phyloP scores from a whole-genome alignment of 2,888 invertebrate genomes.

The Pteria penguin region DNA sequence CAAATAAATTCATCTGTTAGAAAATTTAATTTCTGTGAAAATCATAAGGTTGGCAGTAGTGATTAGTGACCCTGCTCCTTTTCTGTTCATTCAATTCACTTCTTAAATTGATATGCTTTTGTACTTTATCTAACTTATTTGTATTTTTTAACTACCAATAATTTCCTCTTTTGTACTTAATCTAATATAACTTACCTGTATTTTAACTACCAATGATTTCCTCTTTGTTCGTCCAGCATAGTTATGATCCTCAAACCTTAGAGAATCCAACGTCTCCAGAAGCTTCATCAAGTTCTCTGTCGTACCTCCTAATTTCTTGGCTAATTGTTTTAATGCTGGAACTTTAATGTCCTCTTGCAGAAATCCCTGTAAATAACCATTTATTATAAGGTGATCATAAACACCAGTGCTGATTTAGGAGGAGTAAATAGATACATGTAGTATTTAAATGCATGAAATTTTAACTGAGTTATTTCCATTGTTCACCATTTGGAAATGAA shows the following conservation, averaged over 20 bases:
- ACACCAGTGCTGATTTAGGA: no score
- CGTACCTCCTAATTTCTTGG: conserved; percentile 47
- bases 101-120: background rate
- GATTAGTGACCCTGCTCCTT: no score
- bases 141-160: background rate
- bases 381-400: no score
- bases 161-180: background rate
- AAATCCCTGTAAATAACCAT: conserved; percentile 60
- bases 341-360: conserved; percentile 51
- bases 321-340: conserved; percentile 49
- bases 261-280: conserved; percentile 57
- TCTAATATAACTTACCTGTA: conserved; percentile 54
- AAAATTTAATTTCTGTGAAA: no score
- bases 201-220: conserved; percentile 58
- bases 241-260: conserved; percentile 57
- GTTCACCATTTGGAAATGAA: no score
- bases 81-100: background rate
- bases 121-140: background rate
- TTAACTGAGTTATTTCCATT: no score
- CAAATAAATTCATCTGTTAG: no score
- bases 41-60: no score
- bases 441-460: no score
- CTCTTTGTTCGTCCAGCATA: conserved; percentile 54
- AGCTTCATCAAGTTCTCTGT: conserved; percentile 57
- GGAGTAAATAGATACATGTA: no score